phyloP scores from a whole-genome alignment of 30 jellyfish, hydroid and myxozoan species.

The Cassiopea andromeda region DNA sequence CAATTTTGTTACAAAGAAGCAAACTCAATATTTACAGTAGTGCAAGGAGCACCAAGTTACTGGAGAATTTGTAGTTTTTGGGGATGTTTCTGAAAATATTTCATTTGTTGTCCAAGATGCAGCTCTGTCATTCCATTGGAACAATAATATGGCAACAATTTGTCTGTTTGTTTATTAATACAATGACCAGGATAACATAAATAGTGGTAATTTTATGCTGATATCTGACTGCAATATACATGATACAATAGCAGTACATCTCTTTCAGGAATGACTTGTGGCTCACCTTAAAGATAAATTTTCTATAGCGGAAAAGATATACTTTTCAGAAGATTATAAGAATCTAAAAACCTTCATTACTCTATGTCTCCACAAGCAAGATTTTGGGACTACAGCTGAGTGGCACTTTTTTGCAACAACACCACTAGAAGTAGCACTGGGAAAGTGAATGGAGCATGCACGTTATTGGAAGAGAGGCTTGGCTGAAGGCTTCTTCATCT shows the following conservation, averaged over 20 bases:
- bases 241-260: slow-evolving; percentile 15
- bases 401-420: not conserved
- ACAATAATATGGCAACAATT: not conserved
- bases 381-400: not conserved
- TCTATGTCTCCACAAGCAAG: not conserved
- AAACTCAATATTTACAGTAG: not conserved
- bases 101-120: not conserved
- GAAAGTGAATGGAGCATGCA: too few relatives aligned
- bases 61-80: not conserved
- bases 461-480: too few relatives aligned
- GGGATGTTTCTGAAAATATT: not conserved
- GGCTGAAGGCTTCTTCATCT: too few relatives aligned
- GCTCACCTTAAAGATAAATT: not conserved
- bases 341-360: too few relatives aligned
- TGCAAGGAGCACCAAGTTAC: not conserved
- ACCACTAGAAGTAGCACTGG: too few relatives aligned
- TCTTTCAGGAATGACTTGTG: not conserved
- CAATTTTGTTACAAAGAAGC: not conserved
- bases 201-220: not conserved
- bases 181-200: not conserved
- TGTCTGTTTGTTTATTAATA: too few relatives aligned
- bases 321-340: not conserved
- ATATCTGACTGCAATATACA: not conserved
- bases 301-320: not conserved
- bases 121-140: not conserved